Evolutionary conservation across 2,797 vertebrate species (phyloP).

Genomic region (Poeciliopsis turneri): DNA sequence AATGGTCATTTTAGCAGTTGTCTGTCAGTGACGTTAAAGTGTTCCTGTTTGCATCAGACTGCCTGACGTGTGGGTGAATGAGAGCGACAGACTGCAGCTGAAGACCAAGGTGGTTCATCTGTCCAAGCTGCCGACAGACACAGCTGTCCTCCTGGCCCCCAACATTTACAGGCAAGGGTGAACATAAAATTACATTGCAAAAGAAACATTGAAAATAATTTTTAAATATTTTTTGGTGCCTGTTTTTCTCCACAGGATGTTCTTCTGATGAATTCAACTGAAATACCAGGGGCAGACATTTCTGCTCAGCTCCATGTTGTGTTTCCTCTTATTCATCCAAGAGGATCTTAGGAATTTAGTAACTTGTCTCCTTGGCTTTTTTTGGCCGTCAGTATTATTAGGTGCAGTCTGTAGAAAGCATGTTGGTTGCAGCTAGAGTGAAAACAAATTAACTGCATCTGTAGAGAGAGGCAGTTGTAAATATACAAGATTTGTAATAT

Average conservation of each 20-base stretch:
- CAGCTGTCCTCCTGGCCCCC: slow-evolving; percentile 93
- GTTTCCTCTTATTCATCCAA: not conserved
- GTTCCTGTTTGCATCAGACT: slow-evolving; percentile 74
- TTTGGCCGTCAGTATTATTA: slow-evolving; percentile 47
- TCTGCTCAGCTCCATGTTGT: slow-evolving; percentile 35
- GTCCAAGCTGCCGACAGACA: slow-evolving; percentile 93
- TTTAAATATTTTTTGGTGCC: not conserved
- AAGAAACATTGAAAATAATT: not conserved
- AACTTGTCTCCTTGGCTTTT: slow-evolving; percentile 21
- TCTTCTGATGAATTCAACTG: slow-evolving; percentile 59
- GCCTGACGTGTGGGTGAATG: slow-evolving; percentile 96
- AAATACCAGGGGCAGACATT: slow-evolving; percentile 6
- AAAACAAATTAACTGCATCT: slow-evolving; percentile 73
- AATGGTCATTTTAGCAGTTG: not conserved
- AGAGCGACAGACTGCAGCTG: slow-evolving; percentile 90
- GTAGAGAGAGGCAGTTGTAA: slow-evolving; percentile 83
- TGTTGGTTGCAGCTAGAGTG: slow-evolving; percentile 48
- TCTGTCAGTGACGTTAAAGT: not conserved
- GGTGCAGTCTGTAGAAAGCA: slow-evolving; percentile 59
- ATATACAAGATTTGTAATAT: slow-evolving; percentile 99
- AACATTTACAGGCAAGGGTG: slow-evolving; percentile 88
- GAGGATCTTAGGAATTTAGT: slow-evolving; percentile 53
- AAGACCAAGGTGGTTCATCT: slow-evolving; percentile 96
- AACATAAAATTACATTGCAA: not conserved
- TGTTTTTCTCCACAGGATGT: slow-evolving; percentile 61